phyloP scores from a whole-genome alignment of 1,140 invertebrate genomes.

The Pogonomyrmex barbatus region DNA sequence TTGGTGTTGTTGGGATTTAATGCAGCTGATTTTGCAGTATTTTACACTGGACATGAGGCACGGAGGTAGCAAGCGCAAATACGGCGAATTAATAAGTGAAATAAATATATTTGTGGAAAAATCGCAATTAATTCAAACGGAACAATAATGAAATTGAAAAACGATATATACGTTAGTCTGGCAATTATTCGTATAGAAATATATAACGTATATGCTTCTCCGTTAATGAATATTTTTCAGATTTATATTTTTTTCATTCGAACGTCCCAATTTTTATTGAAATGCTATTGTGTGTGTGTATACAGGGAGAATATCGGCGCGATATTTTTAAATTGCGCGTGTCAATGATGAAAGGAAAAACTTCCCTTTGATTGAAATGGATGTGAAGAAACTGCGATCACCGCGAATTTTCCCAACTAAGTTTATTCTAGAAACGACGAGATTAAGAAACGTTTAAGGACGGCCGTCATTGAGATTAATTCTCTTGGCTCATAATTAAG shows the following conservation, averaged over 20 bases:
- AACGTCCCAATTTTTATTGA: neutral
- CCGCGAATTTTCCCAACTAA: conserved; percentile 29
- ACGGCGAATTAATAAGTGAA: conserved; percentile 1
- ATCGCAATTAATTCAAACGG: conserved; percentile 1
- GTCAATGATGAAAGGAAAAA: neutral
- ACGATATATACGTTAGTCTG: neutral
- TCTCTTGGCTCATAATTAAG: conserved; percentile 67
- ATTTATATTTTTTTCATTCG: neutral
- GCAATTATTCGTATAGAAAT: neutral
- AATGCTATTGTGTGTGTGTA: neutral
- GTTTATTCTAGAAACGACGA: conserved; percentile 50
- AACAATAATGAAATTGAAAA: neutral
- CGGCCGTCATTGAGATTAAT: conserved; percentile 64
- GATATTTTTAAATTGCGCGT: neutral
- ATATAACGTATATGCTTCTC: neutral
- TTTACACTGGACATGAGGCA: neutral
- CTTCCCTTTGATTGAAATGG: conserved; percentile 24
- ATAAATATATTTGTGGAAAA: neutral
- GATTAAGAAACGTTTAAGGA: conserved; percentile 60
- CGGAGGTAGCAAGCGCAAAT: neutral
- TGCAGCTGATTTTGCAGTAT: conserved; percentile 23
- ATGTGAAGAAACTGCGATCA: conserved; percentile 39
- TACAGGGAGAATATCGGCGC: neutral
- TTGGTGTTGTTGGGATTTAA: conserved; percentile 27
- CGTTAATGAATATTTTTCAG: neutral